phyloP scores from a whole-genome alignment of 2,797 vertebrate genomes.

The Petrocephalus schoutedeni region DNA sequence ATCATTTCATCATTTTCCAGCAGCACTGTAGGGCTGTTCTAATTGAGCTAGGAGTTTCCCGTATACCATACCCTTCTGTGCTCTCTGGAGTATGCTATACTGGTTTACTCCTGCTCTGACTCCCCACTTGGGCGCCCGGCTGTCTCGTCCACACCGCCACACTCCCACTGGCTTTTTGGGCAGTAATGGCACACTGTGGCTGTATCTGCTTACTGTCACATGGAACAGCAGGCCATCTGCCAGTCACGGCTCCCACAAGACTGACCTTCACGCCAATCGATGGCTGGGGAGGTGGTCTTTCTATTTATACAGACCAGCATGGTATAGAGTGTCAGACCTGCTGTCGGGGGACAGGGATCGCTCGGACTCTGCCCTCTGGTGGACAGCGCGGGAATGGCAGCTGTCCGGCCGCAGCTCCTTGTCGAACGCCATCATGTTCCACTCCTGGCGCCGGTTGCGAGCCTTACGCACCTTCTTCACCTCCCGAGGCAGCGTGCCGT shows the following conservation, averaged over 20 bases:
- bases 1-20: neutral
- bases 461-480: constrained; percentile 99
- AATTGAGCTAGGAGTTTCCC: neutral
- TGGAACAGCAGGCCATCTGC: neutral
- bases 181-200: neutral
- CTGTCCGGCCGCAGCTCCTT: constrained; percentile 97
- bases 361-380: constrained; percentile 87
- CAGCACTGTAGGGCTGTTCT: neutral
- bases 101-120: neutral
- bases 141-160: neutral
- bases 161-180: neutral
- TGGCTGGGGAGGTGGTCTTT: neutral
- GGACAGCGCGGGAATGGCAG: constrained; percentile 81
- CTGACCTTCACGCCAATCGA: neutral
- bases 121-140: neutral
- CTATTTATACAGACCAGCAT: constrained; percentile 30
- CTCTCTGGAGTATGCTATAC: neutral
- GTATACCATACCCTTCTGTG: neutral
- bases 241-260: neutral
- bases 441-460: constrained; percentile 97
- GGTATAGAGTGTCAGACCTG: constrained; percentile 70
- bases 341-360: constrained; percentile 92
- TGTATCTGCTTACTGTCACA: neutral
- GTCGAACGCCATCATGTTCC: constrained; percentile 99
- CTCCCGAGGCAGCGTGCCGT: constrained; percentile 92